A percentile compares a stretch with the other conserved stretches of the same genome.
These are phyloP conservation scores for Drosophila paucipuncta DNA, from an alignment of 2,888 invertebrate genomes.

Conservation along the genomic window DNA sequence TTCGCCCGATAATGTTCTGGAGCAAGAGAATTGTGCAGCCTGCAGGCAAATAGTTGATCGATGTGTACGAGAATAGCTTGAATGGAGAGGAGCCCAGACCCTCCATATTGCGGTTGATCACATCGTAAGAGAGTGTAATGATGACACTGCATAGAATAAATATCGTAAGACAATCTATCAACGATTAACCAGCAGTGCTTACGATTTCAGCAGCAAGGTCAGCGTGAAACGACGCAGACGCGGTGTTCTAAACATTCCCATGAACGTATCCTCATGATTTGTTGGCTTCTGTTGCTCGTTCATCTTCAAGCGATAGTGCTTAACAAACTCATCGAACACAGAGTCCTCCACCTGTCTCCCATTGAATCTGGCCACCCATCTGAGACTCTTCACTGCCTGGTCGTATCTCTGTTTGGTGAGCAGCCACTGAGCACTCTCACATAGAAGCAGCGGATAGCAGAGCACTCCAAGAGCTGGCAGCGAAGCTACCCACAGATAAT, in stretches of 20 bases:
- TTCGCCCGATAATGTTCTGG: slow-evolving; percentile 85
- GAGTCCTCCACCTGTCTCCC: slow-evolving; percentile 84
- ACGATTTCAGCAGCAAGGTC: slow-evolving; percentile 88
- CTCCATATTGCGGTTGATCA: slow-evolving; percentile 87
- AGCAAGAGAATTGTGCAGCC: slow-evolving; percentile 83
- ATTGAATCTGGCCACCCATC: slow-evolving; percentile 87
- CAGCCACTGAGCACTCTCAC: slow-evolving; percentile 88
- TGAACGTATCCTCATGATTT: slow-evolving; percentile 80
- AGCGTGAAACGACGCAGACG: slow-evolving; percentile 86
- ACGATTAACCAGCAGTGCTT: slow-evolving; percentile 66
- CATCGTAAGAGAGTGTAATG: slow-evolving; percentile 87
- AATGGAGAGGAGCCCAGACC: slow-evolving; percentile 87
- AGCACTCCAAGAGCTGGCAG: slow-evolving; percentile 86
- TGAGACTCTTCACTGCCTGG: slow-evolving; percentile 86
- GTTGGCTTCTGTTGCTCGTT: slow-evolving; percentile 55
- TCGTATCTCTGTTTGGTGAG: slow-evolving; percentile 86
- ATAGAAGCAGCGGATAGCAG: slow-evolving; percentile 86
- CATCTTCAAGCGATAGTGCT: slow-evolving; percentile 75
- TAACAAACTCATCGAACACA: slow-evolving; percentile 85
- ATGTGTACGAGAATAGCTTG: slow-evolving; percentile 86
- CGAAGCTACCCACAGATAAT: slow-evolving; percentile 86
- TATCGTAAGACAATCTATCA: background rate
- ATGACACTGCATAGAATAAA: slow-evolving; percentile 85
- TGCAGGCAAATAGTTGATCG: slow-evolving; percentile 87
- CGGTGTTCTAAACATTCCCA: slow-evolving; percentile 86